Base-by-base conservation (phyloP, 2,888 invertebrate genomes). In the Caenorhabditis wallacei region DNA sequence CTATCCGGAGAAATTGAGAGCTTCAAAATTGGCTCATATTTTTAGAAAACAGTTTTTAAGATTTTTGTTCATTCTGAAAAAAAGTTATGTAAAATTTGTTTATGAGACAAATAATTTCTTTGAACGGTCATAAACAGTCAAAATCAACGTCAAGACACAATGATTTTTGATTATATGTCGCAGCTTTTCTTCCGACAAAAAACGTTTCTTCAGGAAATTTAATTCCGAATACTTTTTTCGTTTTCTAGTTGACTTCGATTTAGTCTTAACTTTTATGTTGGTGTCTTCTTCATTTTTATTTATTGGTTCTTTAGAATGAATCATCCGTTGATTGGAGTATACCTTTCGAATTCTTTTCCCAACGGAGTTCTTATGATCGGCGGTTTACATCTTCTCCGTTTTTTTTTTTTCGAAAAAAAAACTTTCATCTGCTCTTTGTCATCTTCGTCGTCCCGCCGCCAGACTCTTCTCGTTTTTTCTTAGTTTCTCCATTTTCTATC, bases 171-270 rank as follows among this genome's bases (percentile, higher is more conserved):
- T 61, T 35, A 56, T 56, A 46, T 69, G 24, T 37, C 37, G 40
- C 16, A 37, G n/a, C 48, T 57, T 69, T 26, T 43, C 22, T 51
- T 59, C 37, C 71, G 16, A 4, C 40, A 5, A 54, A 53, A n/a
- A 51, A 37, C 5, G 71, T 71, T 71, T 71, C 71, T 37, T 51
- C 61, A 51, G 71, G 71, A 71, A 71, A 71, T 71, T 61, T 22
- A 37, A 51, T 37, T 30, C 20, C 1, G 35, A 51, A 37, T 8
- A 24, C n/a, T 54, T 46, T 13, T 57, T n/a, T n/a, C n/a, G 26
- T 30, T 57, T 30, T 24, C 16, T 40, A 43, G 54, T 40, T 69
- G 26, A 43, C 26, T 18, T 26, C 30, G 2, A 26, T 48, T 20
- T 8, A 22, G 18, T 20, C 11, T n/a, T 48, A 1, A 30, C 35